Percentiles rank a stretch among this genome's conserved stretches.
Conservation (phyloP, 2,797 vertebrate genomes). For the Manis javanica region DNA sequence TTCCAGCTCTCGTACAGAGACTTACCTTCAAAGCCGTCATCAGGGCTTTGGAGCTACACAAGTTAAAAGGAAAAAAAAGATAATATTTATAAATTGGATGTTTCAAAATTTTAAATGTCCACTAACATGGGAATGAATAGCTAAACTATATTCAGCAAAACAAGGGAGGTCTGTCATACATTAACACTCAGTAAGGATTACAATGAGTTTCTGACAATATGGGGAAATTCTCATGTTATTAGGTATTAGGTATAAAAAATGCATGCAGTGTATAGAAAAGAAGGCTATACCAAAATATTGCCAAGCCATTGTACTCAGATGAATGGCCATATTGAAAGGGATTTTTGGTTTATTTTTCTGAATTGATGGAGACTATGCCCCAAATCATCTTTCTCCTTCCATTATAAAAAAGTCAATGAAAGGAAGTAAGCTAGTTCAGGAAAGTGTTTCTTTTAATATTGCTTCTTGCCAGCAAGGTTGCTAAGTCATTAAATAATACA, state of each 20-base stretch:
- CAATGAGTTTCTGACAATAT: not conserved
- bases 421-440: not conserved
- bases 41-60: constrained; percentile 93
- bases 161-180: not conserved
- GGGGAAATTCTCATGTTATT: not conserved
- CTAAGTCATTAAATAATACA: not conserved
- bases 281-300: not conserved
- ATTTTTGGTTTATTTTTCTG: not conserved
- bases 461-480: not conserved
- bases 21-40: constrained; percentile 92
- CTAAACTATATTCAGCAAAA: not conserved
- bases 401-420: not conserved
- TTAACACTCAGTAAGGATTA: not conserved
- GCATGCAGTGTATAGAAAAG: not conserved
- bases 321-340: not conserved
- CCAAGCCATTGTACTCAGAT: not conserved
- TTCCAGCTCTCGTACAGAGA: constrained; percentile 97
- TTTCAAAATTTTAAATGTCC: not conserved
- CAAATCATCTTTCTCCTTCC: not conserved
- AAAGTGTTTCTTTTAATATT: not conserved
- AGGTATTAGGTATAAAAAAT: not conserved
- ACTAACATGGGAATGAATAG: not conserved
- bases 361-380: not conserved
- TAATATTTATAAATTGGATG: not conserved
- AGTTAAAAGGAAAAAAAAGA: not conserved